These are phyloP conservation scores for Laticauda colubrina DNA, from an alignment of 2,113 vertebrate genomes.

Conservation along the genomic window DNA sequence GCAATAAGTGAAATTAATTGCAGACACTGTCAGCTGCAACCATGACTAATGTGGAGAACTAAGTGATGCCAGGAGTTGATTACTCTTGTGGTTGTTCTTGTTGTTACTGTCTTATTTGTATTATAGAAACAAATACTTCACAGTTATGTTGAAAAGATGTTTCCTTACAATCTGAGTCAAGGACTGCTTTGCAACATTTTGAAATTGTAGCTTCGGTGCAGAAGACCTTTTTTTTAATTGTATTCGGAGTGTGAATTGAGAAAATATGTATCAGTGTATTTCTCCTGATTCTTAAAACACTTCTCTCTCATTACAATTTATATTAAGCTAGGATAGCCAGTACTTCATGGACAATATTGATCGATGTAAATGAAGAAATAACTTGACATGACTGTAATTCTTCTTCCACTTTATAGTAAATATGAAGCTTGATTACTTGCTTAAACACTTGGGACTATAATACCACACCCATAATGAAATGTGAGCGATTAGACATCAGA, in stretches of 20 bases:
- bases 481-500: conserved; percentile 34
- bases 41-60: background rate
- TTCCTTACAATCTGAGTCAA: background rate
- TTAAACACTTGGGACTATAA: background rate
- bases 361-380: background rate
- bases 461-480: background rate
- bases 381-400: background rate
- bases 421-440: background rate
- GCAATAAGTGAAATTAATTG: background rate
- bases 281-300: background rate
- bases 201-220: background rate
- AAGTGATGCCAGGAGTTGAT: background rate
- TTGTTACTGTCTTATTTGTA: background rate
- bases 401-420: background rate
- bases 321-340: background rate
- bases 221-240: background rate
- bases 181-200: background rate
- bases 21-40: background rate
- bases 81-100: background rate
- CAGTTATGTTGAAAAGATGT: background rate
- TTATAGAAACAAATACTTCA: background rate
- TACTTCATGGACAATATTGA: background rate
- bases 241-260: background rate
- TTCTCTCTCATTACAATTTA: background rate
- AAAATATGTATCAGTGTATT: background rate